Evolutionary conservation across 2,888 invertebrate species (phyloP).

Genomic region (Monopis laevigella): DNA sequence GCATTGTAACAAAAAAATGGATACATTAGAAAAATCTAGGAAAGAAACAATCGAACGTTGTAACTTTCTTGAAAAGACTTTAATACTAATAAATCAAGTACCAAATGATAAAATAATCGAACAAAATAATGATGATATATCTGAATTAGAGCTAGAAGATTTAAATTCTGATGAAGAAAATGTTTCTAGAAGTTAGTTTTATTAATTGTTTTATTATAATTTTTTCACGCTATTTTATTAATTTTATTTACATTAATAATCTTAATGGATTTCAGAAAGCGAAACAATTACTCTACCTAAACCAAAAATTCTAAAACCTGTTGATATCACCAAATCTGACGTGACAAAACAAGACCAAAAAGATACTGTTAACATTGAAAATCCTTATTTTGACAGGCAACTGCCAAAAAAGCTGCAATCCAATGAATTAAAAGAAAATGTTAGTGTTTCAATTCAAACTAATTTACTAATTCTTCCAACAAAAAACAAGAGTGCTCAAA

Average conservation of each 20-base stretch:
- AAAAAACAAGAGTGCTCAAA: conserved; percentile 29
- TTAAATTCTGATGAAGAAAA: conserved; percentile 43
- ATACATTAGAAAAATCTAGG: conserved; percentile 33
- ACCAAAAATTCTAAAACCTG: conserved; percentile 30
- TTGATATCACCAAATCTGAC: conserved; percentile 15
- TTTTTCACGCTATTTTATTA: conserved; percentile 1
- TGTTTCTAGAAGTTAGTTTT: conserved; percentile 32
- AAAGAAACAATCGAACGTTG: conserved; percentile 36
- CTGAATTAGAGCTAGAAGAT: conserved; percentile 37
- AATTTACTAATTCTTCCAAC: background rate
- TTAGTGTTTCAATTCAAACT: background rate
- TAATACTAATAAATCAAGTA: conserved; percentile 39
- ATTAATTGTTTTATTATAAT: background rate
- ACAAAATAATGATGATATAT: conserved; percentile 22
- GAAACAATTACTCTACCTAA: conserved; percentile 40
- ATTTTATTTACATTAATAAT: conserved; percentile 2
- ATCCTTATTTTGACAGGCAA: too few species aligned
- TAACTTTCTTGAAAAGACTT: conserved; percentile 38
- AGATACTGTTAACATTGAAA: conserved; percentile 6
- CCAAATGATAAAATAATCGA: conserved; percentile 16
- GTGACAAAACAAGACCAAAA: conserved; percentile 17
- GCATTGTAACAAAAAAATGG: conserved; percentile 36
- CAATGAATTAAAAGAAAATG: background rate
- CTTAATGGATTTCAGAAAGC: conserved; percentile 33
- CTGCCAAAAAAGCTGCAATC: background rate